Percentiles rank a stretch among this genome's conserved stretches.
These are phyloP conservation scores for Onychomys leucogaster DNA, from an alignment of 2,797 vertebrate species.

Conservation along the genomic window DNA sequence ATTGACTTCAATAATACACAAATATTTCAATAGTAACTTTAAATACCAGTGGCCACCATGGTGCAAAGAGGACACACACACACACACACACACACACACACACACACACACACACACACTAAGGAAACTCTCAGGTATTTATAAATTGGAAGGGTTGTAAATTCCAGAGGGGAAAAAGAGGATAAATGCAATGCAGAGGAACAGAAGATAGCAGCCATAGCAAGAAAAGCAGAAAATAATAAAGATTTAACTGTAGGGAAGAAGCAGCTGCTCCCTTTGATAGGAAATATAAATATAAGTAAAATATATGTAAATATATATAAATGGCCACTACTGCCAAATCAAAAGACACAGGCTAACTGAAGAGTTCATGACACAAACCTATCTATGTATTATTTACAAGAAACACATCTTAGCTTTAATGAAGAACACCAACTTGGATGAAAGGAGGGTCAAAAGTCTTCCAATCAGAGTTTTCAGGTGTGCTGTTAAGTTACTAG, in stretches of 20 bases:
- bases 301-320: too few species aligned
- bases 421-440: too few species aligned
- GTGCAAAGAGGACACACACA: too few species aligned
- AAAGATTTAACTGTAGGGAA: slow-evolving; percentile 56
- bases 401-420: background rate
- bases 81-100: too few species aligned
- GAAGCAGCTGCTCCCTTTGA: slow-evolving; percentile 43
- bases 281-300: slow-evolving; percentile 35
- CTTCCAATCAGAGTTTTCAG: too few species aligned
- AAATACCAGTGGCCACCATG: background rate
- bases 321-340: background rate
- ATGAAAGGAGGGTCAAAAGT: too few species aligned
- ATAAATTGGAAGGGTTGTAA: slow-evolving; percentile 58
- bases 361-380: background rate
- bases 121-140: background rate
- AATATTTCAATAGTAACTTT: background rate
- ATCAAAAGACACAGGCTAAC: background rate
- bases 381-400: background rate
- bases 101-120: background rate
- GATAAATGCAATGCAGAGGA: background rate
- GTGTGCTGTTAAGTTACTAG: background rate
- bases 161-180: background rate
- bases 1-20: background rate
- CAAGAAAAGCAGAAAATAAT: slow-evolving; percentile 22
- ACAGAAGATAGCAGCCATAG: background rate